phyloP scores from a whole-genome alignment of 1,140 invertebrate genomes.

The Aricia agestis region DNA sequence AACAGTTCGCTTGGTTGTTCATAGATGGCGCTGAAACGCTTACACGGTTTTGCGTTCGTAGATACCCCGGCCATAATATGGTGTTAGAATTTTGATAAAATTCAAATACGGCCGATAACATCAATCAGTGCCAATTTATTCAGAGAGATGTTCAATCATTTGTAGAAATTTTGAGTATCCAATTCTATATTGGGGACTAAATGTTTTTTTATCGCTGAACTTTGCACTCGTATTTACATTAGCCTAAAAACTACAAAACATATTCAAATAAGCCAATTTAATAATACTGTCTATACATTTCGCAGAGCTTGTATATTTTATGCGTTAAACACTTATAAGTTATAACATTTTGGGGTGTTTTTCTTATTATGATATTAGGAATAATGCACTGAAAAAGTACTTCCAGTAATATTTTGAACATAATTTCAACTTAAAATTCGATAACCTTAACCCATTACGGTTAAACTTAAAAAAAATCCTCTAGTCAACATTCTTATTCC shows the following conservation, averaged over 20 bases:
- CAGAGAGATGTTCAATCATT: not conserved
- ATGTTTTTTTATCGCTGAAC: not conserved
- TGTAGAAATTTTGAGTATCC: slow-evolving; percentile 14
- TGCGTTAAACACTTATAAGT: not conserved
- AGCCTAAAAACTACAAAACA: not conserved
- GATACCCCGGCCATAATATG: not conserved
- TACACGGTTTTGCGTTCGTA: not conserved
- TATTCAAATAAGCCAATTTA: not conserved
- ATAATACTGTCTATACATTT: not conserved
- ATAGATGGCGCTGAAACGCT: not conserved
- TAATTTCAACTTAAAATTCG: no score
- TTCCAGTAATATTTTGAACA: no score
- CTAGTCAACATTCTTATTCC: no score
- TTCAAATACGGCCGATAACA: slow-evolving; percentile 4
- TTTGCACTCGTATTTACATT: not conserved
- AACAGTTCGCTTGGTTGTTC: not conserved
- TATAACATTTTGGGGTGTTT: not conserved
- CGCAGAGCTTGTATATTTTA: not conserved
- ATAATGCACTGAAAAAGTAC: no score
- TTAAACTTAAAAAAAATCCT: no score
- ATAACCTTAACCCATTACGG: no score
- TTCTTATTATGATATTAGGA: no score
- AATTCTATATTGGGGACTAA: not conserved
- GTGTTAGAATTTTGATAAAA: not conserved
- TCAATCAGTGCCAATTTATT: not conserved